phyloP scores from a whole-genome alignment of 2,797 vertebrate genomes.

The Dryobates pubescens region DNA sequence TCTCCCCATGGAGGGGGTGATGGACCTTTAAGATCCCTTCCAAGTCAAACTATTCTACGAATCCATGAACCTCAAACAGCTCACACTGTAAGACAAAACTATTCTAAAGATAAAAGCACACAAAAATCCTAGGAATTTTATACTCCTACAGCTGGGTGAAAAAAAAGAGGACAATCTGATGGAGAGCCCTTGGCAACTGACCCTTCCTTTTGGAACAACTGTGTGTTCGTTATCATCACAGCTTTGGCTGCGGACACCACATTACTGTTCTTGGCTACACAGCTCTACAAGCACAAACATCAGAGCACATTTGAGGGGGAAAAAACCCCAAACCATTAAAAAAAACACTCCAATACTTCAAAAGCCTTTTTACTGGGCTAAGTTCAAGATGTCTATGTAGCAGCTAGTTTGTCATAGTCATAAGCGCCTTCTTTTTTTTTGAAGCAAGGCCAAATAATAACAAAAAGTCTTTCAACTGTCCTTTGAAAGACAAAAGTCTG shows the following conservation, averaged over 20 bases:
- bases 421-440: neutral
- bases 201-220: neutral
- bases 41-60: no score
- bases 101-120: neutral
- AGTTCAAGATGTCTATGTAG: neutral
- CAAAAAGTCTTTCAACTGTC: neutral
- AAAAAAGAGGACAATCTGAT: neutral
- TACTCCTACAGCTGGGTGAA: neutral
- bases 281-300: accelerated
- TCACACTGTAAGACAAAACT: no score
- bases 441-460: slow-evolving; percentile 24
- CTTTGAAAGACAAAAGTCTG: slow-evolving; percentile 17
- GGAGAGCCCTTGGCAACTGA: neutral
- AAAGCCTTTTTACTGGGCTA: neutral
- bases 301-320: neutral
- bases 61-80: neutral
- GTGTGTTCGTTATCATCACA: neutral
- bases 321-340: neutral
- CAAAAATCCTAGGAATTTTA: neutral
- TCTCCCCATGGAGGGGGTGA: no score
- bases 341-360: neutral
- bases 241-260: neutral
- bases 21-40: no score
- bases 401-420: neutral
- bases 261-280: accelerated